Base-by-base conservation (phyloP, 2,113 vertebrate species). In the Corydoras maculifer region DNA sequence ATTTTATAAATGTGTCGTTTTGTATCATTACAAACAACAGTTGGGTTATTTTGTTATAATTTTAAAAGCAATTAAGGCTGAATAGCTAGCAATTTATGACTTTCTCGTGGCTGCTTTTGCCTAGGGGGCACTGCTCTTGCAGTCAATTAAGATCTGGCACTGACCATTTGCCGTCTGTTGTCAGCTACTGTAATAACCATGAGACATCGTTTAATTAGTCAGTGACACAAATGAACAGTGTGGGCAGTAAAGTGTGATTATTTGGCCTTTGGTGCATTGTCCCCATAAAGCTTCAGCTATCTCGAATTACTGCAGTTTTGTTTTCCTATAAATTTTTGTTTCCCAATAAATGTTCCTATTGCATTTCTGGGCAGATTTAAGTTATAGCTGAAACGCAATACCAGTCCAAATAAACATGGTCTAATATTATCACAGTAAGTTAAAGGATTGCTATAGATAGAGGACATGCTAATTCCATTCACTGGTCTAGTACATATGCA, bases 241-340 rank as follows among this genome's bases (percentile, higher is more conserved):
- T 79, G 77, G 80, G 83, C 79, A 75, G 77, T 86, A 83, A 87
- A 85, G 82, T 79, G 81, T 78, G 79, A 68, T 62, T 72, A 66
- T 15, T 63, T 62, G 74, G 61, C 51, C 73, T 70, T 73, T 43
- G 77, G 75, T 80, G 79, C 77, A 82, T 80, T 48, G 4, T 78
- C 82, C 79, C 73, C 61, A 70, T 63, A 18, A 25, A 11, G 48
- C 69, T 72, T 65, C 25, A 35, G 79, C 80, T 80, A 78, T 78
- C 79, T 65, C 82, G 85, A 84, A 85, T 88, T 82, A 83, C 80
- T 78, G 77, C 77, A 88, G 84, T 77, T 89, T 87, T 83, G 88
- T 87, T 87, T 81, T 83, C 74, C 75, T 70, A 82, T 87, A 85
- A 88, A 89, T 87, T 82, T 82, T 48, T 61, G 35, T 43, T 43